Conservation (phyloP, 2,113 vertebrate genomes). For the Mus spicilegus region DNA sequence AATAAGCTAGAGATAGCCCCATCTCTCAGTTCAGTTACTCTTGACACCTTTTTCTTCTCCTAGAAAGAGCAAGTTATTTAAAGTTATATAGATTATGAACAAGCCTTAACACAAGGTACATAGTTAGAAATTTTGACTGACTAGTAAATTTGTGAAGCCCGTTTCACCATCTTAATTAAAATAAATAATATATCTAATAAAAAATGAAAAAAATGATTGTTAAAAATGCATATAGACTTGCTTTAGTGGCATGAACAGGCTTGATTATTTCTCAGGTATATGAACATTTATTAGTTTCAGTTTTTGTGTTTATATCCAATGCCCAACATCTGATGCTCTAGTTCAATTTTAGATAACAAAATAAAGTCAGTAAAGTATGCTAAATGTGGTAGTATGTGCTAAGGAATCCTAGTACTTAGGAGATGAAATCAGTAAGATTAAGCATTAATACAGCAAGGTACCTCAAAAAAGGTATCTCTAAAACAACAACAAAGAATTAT, state of each 20-base stretch:
- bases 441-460: background rate
- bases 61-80: slow-evolving; percentile 35
- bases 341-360: slow-evolving; percentile 42
- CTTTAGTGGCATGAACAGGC: too few species aligned
- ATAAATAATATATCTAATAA: too few species aligned
- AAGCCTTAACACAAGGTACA: slow-evolving; percentile 4
- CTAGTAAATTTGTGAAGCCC: slow-evolving; percentile 17
- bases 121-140: slow-evolving; percentile 38
- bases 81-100: slow-evolving; percentile 48
- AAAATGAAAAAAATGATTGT: too few species aligned
- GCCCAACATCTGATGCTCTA: background rate
- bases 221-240: too few species aligned
- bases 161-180: slow-evolving; percentile 23
- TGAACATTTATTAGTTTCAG: background rate
- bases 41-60: background rate
- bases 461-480: background rate
- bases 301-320: slow-evolving; percentile 12
- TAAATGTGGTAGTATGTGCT: background rate
- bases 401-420: background rate
- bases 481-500: background rate
- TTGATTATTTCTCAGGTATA: slow-evolving; percentile 22
- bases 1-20: slow-evolving; percentile 34
- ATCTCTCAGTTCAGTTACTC: slow-evolving; percentile 25
- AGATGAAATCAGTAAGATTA: background rate
- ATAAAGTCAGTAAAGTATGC: background rate